phyloP scores from a whole-genome alignment of 2,113 vertebrate genomes.

The Nicator chloris region DNA sequence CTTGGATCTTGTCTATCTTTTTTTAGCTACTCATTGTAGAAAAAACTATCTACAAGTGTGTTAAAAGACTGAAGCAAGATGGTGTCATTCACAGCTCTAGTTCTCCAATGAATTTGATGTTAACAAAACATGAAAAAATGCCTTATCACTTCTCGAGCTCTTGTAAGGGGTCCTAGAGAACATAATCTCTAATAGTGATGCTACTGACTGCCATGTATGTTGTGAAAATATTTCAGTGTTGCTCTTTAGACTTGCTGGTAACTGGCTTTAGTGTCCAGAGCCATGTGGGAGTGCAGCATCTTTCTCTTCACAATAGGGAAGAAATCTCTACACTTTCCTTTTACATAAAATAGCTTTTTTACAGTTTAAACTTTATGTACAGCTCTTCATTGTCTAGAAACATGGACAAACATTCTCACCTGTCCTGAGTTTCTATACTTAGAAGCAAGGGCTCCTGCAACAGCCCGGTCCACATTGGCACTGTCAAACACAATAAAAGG shows the following conservation, averaged over 20 bases:
- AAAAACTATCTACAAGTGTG: neutral
- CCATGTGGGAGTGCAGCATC: neutral
- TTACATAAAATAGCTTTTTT: neutral
- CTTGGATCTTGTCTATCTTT: neutral
- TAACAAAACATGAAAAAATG: neutral
- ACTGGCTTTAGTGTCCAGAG: neutral
- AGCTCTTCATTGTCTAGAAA: neutral
- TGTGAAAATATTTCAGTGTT: neutral
- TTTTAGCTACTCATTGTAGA: neutral
- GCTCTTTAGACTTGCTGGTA: neutral
- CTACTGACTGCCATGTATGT: neutral
- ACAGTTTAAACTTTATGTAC: neutral
- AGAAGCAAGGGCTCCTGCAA: constrained; percentile 85
- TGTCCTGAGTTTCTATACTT: constrained; percentile 96
- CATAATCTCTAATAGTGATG: neutral
- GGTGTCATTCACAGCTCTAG: neutral
- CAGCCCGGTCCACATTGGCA: constrained; percentile 83
- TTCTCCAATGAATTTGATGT: neutral
- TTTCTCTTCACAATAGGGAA: neutral
- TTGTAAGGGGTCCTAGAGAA: neutral
- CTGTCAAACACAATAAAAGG: constrained; percentile 98
- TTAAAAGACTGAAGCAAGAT: neutral
- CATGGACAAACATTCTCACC: constrained; percentile 65
- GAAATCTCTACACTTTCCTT: neutral
- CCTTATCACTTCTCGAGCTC: neutral